Percentiles rank a stretch among this genome's conserved stretches.
These are phyloP conservation scores for Lysiphlebus fabarum DNA, from an alignment of 1,140 invertebrate genomes.

Conservation along the genomic window DNA sequence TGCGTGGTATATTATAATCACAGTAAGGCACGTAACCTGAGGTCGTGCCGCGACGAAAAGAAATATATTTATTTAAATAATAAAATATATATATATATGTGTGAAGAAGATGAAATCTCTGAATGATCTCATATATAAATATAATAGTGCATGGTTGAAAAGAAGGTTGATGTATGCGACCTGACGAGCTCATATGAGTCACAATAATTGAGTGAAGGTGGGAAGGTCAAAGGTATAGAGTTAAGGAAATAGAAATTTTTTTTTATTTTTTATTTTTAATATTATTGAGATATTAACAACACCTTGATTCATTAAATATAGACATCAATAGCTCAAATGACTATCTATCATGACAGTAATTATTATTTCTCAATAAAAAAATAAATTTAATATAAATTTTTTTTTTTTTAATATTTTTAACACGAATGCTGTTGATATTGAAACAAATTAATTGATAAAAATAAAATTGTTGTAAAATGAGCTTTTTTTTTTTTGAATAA, in stretches of 20 bases:
- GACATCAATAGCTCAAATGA: too few species aligned
- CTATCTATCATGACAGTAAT: too few species aligned
- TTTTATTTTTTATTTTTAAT: not conserved
- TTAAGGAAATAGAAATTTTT: slow-evolving; percentile 40
- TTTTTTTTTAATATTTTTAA: too few species aligned
- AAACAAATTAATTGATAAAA: too few species aligned
- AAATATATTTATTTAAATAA: not conserved
- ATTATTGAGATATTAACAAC: too few species aligned
- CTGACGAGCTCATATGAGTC: slow-evolving; percentile 34
- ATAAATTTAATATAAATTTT: too few species aligned
- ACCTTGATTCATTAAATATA: too few species aligned
- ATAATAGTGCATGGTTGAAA: not conserved
- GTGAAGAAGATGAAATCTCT: not conserved
- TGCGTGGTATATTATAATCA: slow-evolving; percentile 18
- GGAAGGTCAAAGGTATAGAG: slow-evolving; percentile 34
- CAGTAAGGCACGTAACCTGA: slow-evolving; percentile 23
- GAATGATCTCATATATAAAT: too few species aligned
- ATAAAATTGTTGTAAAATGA: too few species aligned
- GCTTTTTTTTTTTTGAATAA: too few species aligned
- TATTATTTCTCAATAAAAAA: too few species aligned
- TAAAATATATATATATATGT: not conserved
- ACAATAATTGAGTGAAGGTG: slow-evolving; percentile 21
- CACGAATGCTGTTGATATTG: too few species aligned
- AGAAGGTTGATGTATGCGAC: slow-evolving; percentile 40
- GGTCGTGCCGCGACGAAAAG: slow-evolving; percentile 15